These are phyloP conservation scores for Gobiocypris rarus DNA, from an alignment of 2,113 vertebrate genomes.

Conservation along the genomic window DNA sequence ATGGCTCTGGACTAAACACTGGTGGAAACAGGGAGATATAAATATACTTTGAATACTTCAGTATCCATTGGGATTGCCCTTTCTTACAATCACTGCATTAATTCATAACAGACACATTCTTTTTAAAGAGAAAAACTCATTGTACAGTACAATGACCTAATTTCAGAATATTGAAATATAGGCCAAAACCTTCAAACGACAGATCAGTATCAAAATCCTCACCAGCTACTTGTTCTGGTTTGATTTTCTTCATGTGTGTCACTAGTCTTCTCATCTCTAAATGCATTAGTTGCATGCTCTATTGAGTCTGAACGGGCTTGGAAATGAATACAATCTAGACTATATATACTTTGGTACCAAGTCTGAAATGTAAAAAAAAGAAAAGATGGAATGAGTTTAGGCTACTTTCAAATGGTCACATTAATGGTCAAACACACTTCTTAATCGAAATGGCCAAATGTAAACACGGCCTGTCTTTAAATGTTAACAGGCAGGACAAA, in stretches of 20 bases:
- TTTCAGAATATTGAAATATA: neutral
- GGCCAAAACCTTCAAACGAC: neutral
- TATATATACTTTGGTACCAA: neutral
- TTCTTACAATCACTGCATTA: neutral
- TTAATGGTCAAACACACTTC: neutral
- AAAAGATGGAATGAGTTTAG: no score
- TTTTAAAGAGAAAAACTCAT: neutral
- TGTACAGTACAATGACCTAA: conserved; percentile 12
- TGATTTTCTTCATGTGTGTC: neutral
- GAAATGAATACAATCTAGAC: neutral
- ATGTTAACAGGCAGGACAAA: neutral
- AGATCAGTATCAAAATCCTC: conserved; percentile 13
- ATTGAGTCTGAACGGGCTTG: neutral
- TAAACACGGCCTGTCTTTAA: neutral
- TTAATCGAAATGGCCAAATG: neutral
- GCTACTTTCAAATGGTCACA: neutral
- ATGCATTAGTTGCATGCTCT: neutral
- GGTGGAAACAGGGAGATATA: conserved; percentile 50
- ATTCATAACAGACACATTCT: conserved; percentile 6
- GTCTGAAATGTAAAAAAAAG: neutral
- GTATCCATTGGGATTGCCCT: conserved; percentile 21
- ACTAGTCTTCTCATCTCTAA: neutral
- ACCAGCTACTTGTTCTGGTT: conserved; percentile 4
- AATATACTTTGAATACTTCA: conserved; percentile 55
- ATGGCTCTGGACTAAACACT: conserved; percentile 49